These are phyloP conservation scores for Bugulina stolonifera DNA, from an alignment of 2,888 invertebrate species.

Conservation along the genomic window DNA sequence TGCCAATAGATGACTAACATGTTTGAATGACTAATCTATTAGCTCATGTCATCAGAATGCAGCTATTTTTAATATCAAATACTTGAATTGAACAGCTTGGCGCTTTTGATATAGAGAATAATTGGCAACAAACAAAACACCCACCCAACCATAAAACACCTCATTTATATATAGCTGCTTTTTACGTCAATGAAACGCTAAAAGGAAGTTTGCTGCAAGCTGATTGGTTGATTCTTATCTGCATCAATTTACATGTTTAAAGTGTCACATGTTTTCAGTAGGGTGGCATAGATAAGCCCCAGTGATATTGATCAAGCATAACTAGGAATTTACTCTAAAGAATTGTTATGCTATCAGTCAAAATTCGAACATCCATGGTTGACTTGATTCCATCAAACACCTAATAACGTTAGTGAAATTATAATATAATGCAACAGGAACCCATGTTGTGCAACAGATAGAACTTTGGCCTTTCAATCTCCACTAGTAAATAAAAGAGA, in stretches of 20 bases:
- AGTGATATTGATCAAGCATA: no score
- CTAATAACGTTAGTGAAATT: neutral
- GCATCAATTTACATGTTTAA: no score
- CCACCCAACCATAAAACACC: neutral
- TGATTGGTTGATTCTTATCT: conserved; percentile 3
- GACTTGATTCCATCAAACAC: no score
- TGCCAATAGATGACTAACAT: neutral
- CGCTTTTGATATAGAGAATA: neutral
- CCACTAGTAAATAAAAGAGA: no score
- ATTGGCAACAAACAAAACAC: neutral
- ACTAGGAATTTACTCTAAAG: no score
- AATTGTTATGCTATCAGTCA: no score
- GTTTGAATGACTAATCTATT: neutral
- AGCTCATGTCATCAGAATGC: neutral
- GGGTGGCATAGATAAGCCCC: no score
- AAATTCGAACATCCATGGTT: no score
- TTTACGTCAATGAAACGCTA: neutral
- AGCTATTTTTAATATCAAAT: neutral
- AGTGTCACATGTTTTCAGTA: no score
- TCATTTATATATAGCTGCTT: neutral
- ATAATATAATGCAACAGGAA: conserved; percentile 28
- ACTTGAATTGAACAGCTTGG: neutral
- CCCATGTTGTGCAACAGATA: no score
- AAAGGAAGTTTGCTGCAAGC: neutral
- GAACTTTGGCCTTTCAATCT: no score